phyloP scores from a whole-genome alignment of 1,140 invertebrate genomes.

The Campoletis sonorensis region DNA sequence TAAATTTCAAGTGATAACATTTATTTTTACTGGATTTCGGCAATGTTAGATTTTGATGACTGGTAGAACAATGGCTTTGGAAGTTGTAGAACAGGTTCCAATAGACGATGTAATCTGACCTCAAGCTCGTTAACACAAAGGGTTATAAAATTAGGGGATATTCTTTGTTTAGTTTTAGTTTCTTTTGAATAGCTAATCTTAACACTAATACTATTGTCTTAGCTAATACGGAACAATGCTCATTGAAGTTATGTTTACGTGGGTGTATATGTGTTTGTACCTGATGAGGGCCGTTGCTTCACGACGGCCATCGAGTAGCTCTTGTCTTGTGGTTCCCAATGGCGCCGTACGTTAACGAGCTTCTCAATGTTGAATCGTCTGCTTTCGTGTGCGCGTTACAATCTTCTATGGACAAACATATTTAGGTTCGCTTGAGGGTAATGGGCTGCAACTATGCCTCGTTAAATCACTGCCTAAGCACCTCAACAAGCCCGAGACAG shows the following conservation, averaged over 20 bases:
- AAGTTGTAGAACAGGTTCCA: neutral
- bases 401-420: constrained; percentile 41
- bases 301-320: constrained; percentile 6
- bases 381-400: constrained; percentile 15
- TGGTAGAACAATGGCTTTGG: too few species aligned
- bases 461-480: constrained; percentile 42
- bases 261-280: neutral
- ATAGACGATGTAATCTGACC: neutral
- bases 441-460: constrained; percentile 30
- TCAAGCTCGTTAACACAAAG: neutral
- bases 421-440: constrained; percentile 27
- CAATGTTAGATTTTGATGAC: too few species aligned
- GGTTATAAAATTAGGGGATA: neutral
- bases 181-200: neutral
- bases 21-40: too few species aligned
- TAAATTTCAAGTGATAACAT: too few species aligned
- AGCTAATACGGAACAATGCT: neutral
- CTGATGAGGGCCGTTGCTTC: neutral
- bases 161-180: constrained; percentile 3
- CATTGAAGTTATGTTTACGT: neutral
- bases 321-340: constrained; percentile 1
- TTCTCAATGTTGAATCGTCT: neutral
- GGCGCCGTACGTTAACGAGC: constrained; percentile 23
- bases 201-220: too few species aligned
- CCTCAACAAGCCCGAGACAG: neutral